These are phyloP conservation scores for Trichopria drosophilae DNA, from an alignment of 2,888 invertebrate species.

Conservation along the genomic window DNA sequence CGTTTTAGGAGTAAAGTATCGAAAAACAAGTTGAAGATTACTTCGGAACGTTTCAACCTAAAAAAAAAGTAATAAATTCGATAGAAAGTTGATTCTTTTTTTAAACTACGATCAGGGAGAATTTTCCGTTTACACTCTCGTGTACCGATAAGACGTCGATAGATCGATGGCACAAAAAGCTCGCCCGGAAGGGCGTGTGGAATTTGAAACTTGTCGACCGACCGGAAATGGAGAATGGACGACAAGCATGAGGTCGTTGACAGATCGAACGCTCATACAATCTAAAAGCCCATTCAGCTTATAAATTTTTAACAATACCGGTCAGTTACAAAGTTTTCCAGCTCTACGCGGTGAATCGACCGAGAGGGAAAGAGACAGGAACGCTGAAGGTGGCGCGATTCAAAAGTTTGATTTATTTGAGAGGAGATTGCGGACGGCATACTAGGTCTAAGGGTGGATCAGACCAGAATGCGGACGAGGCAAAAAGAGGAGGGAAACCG, in stretches of 20 bases:
- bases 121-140: too few relatives aligned
- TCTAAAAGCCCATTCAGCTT: conserved; percentile 58
- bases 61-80: too few relatives aligned
- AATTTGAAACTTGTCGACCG: conserved; percentile 43
- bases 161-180: conserved; percentile 28
- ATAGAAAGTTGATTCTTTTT: too few relatives aligned
- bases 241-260: conserved; percentile 40
- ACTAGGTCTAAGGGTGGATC: conserved; percentile 34
- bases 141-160: too few relatives aligned
- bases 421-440: conserved; percentile 53
- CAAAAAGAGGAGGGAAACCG: conserved; percentile 31
- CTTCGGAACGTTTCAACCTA: too few relatives aligned
- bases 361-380: conserved; percentile 17
- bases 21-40: too few relatives aligned
- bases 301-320: conserved; percentile 56
- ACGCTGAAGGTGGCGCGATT: conserved; percentile 43
- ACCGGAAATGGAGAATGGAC: conserved; percentile 26
- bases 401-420: conserved; percentile 58
- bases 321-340: conserved; percentile 53
- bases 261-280: conserved; percentile 55
- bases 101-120: too few relatives aligned
- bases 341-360: conserved; percentile 28
- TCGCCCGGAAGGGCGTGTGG: conserved; percentile 38
- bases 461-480: conserved; percentile 25
- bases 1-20: too few relatives aligned